Evolutionary conservation across 2,797 vertebrate species (phyloP).

Genomic region (Sebastes vulpes): DNA sequence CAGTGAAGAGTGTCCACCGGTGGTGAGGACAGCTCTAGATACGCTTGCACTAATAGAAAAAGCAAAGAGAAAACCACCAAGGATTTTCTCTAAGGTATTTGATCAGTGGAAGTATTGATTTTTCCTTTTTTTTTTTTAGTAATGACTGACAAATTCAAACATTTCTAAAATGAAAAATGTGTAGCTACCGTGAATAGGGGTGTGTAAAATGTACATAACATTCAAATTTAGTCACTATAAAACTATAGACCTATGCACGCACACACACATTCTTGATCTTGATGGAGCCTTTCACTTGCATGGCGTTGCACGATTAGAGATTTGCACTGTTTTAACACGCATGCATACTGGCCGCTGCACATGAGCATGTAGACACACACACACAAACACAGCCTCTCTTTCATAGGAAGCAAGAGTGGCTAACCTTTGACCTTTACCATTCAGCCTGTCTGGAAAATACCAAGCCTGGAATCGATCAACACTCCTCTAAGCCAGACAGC

Average conservation of each 20-base stretch:
- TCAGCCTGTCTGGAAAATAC: conserved; percentile 83
- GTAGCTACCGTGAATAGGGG: background rate
- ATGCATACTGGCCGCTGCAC: conserved; percentile 24
- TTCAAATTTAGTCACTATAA: background rate
- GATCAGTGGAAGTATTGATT: background rate
- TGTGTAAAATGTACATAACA: background rate
- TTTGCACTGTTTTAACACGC: background rate
- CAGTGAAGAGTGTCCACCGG: background rate
- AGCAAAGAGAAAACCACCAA: background rate
- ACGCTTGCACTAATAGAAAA: background rate
- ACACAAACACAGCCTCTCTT: conserved; percentile 68
- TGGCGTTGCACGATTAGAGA: background rate
- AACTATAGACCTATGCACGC: background rate
- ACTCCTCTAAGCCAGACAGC: conserved; percentile 70
- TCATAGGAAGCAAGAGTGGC: conserved; percentile 83
- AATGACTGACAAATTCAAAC: background rate
- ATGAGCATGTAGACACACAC: conserved; percentile 20
- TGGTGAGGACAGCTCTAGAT: background rate
- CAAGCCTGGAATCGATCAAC: conserved; percentile 86
- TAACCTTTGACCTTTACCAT: conserved; percentile 82
- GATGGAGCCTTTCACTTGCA: background rate
- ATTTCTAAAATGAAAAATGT: background rate
- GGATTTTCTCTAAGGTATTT: background rate
- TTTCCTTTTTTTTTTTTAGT: background rate
- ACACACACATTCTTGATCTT: conserved; percentile 7